phyloP scores from a whole-genome alignment of 2,888 invertebrate genomes.

The Gnatocerus cornutus region DNA sequence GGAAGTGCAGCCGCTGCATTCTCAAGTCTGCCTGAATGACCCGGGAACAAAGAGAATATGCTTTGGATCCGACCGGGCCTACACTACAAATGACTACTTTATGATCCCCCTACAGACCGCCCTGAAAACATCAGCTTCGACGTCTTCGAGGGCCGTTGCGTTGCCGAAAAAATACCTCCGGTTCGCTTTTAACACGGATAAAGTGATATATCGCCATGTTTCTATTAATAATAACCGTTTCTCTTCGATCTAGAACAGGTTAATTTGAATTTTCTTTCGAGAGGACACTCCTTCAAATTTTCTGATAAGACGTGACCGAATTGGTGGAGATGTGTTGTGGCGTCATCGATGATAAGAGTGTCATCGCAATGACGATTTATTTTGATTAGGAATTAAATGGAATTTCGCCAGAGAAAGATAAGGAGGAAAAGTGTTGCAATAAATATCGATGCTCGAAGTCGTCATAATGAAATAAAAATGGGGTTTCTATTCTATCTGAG shows the following conservation, averaged over 20 bases:
- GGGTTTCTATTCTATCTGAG: too few species aligned
- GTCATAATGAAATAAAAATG: too few species aligned
- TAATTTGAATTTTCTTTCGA: conserved; percentile 9
- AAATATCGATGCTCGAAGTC: too few species aligned
- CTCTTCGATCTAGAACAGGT: conserved; percentile 10
- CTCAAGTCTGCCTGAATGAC: conserved; percentile 58
- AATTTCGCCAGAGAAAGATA: too few species aligned
- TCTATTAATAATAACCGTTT: conserved; percentile 5
- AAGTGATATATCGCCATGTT: conserved; percentile 17
- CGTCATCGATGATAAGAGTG: not conserved
- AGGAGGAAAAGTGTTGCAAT: too few species aligned
- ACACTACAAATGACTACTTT: conserved; percentile 57
- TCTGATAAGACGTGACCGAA: conserved; percentile 16
- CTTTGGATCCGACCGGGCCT: conserved; percentile 51
- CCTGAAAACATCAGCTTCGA: conserved; percentile 39
- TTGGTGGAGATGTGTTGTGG: conserved; percentile 1
- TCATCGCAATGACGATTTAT: conserved; percentile 12
- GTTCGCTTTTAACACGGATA: conserved; percentile 15
- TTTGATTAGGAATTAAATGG: not conserved
- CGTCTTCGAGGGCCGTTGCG: conserved; percentile 8
- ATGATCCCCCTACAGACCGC: conserved; percentile 53
- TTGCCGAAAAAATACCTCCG: not conserved
- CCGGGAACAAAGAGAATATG: conserved; percentile 56
- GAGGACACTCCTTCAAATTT: conserved; percentile 4
- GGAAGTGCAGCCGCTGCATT: conserved; percentile 53